phyloP scores from a whole-genome alignment of 2,113 vertebrate genomes.

The Hippolais icterina region DNA sequence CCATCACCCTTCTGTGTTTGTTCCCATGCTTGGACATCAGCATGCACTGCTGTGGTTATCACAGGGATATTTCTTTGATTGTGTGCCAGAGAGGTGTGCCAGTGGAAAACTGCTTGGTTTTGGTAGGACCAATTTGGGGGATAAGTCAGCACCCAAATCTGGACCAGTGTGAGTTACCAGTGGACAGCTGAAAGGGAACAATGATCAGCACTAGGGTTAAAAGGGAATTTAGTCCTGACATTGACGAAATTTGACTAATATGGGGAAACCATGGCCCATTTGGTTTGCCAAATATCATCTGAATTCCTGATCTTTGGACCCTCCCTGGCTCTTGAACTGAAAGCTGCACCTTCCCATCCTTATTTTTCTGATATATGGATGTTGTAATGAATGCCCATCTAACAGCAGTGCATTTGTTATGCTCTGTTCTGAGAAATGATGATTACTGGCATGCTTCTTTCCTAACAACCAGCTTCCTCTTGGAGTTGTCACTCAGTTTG shows the following conservation, averaged over 20 bases:
- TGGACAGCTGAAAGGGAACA: too few species aligned
- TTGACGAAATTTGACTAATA: not conserved
- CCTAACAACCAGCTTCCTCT: not conserved
- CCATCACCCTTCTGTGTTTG: not conserved
- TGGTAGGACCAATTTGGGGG: too few species aligned
- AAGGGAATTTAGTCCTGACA: not conserved
- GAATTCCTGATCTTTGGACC: not conserved
- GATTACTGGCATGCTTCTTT: not conserved
- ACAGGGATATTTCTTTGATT: not conserved
- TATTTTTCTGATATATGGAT: not conserved
- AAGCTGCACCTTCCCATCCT: not conserved
- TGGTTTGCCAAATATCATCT: not conserved
- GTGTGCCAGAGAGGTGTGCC: not conserved
- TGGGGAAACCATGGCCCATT: accelerated
- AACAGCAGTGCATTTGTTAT: not conserved
- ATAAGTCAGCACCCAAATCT: not conserved
- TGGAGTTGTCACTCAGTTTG: not conserved
- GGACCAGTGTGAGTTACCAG: not conserved
- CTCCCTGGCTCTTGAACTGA: not conserved
- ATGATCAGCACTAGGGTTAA: not conserved
- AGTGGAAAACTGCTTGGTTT: not conserved
- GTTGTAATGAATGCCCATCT: not conserved
- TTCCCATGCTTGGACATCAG: not conserved
- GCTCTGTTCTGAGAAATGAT: not conserved
- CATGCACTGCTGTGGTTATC: accelerated